Evolutionary conservation across 2,888 invertebrate genomes (phyloP), one percentile per base, ranked within the genome.

Genomic region (Lamellibrachia satsuma): DNA sequence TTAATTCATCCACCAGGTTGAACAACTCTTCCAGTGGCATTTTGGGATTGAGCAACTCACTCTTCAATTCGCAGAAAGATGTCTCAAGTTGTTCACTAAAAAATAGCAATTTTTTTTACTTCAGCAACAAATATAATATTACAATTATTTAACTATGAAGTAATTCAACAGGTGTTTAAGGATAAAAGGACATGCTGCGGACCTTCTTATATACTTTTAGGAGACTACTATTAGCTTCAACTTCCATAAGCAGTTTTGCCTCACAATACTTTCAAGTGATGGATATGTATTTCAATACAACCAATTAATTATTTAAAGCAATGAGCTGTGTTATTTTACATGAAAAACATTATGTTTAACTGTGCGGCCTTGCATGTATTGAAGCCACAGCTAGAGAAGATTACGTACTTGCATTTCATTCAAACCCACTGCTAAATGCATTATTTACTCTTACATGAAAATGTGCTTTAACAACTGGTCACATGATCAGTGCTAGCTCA

Each of bases 71-170:
- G 75, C 94, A 94, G 93, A 95, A 96, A 57, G 95, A 92, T 15
- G 94, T 92, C 91, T 95, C 95, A 90, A 95, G 94, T 93, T 95
- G 95, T 92, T 96, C 96, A 92, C 96, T 96, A 94, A 51, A 95
- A 94, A 51, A 92, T 6, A 91, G 15, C 51, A 91, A 27, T 0
- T 39, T 39, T 39, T 39, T 39, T 39, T 39, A 52, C 27, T 91
- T 90, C 27, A 55, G 55, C 55, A 9, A 55, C 55, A 1, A 55
- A 55, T 9, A 55, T 9, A 55, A 9, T 55, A 55, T 55, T 55
- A 55, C 6, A 55, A 15, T 90, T 7, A 7, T 52, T 27, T 91
- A 52, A 52, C 22, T 91, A 9, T 91, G 52, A 22, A 2, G 3
- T 9, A 15, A 11, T 15, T 9, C 15, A 22, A 15, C n/a, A 22